These are phyloP conservation scores for Falco peregrinus DNA, from an alignment of 2,797 vertebrate species.

Conservation along the genomic window DNA sequence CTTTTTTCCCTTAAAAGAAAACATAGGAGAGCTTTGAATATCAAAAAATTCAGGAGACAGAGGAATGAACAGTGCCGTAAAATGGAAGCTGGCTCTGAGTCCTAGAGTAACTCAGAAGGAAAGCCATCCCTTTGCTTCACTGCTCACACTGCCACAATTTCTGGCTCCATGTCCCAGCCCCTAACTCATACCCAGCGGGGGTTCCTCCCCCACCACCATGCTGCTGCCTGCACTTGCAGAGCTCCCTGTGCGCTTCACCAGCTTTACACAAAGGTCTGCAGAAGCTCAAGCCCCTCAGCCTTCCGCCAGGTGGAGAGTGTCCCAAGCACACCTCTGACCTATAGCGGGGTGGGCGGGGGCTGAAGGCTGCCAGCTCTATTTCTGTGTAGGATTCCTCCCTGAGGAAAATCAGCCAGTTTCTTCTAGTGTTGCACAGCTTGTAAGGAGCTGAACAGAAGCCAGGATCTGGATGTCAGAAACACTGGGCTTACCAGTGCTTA, in stretches of 20 bases:
- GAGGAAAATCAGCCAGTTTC: background rate
- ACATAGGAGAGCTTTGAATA: background rate
- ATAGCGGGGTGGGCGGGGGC: background rate
- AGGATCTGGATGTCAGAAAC: background rate
- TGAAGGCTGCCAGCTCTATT: slow-evolving; percentile 30
- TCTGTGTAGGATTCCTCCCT: background rate
- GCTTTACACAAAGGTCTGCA: background rate
- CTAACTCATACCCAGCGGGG: background rate
- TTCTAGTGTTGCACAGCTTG: background rate
- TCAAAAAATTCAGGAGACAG: background rate
- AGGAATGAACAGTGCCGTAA: background rate
- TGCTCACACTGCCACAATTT: fast-evolving
- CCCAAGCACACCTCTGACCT: slow-evolving; percentile 60
- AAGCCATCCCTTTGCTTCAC: background rate
- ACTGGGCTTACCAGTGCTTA: background rate
- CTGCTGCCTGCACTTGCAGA: fast-evolving
- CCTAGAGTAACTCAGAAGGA: background rate
- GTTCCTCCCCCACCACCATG: too few relatives aligned
- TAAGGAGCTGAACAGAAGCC: background rate
- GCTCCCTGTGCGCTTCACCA: fast-evolving
- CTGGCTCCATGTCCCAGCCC: background rate
- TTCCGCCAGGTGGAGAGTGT: background rate
- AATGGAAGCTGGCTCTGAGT: background rate
- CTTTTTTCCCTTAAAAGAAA: background rate
- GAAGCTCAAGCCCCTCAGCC: background rate